Percentiles rank a stretch among this genome's conserved stretches.
Conservation (phyloP, 2,113 vertebrate genomes). For the Tragelaphus scriptus region DNA sequence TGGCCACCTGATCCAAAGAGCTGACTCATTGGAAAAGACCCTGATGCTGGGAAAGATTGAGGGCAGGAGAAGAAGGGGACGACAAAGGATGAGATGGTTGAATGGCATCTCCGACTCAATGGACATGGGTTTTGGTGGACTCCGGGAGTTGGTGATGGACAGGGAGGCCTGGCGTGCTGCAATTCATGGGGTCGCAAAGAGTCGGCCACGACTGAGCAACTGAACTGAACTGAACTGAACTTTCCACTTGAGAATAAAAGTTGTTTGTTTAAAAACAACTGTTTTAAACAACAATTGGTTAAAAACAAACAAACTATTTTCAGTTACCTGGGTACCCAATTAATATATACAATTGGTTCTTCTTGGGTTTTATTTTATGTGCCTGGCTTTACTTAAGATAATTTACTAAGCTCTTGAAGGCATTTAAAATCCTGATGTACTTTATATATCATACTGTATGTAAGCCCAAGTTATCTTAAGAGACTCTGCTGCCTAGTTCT, state of each 20-base stretch:
- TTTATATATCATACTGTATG: not conserved
- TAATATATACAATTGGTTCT: not conserved
- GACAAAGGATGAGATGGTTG: not conserved
- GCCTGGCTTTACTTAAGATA: not conserved
- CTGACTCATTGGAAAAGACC: not conserved
- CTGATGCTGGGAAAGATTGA: no score
- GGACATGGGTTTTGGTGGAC: not conserved
- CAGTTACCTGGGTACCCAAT: not conserved
- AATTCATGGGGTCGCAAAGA: not conserved
- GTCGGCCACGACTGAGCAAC: fast-evolving
- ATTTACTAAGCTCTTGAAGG: not conserved
- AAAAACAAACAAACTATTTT: not conserved
- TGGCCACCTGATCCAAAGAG: not conserved
- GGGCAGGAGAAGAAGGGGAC: no score
- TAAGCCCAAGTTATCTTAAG: not conserved
- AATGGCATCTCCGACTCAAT: not conserved
- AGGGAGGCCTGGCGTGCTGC: not conserved
- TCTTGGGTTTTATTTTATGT: constrained; percentile 6
- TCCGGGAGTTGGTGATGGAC: not conserved
- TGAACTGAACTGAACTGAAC: not conserved
- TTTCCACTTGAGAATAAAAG: constrained; percentile 12
- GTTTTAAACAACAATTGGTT: not conserved
- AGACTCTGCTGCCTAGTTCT: not conserved
- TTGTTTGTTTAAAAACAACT: not conserved
- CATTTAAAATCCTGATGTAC: not conserved